Evolutionary conservation across 2,113 vertebrate species (phyloP).

Genomic region (Prunella himalayana): DNA sequence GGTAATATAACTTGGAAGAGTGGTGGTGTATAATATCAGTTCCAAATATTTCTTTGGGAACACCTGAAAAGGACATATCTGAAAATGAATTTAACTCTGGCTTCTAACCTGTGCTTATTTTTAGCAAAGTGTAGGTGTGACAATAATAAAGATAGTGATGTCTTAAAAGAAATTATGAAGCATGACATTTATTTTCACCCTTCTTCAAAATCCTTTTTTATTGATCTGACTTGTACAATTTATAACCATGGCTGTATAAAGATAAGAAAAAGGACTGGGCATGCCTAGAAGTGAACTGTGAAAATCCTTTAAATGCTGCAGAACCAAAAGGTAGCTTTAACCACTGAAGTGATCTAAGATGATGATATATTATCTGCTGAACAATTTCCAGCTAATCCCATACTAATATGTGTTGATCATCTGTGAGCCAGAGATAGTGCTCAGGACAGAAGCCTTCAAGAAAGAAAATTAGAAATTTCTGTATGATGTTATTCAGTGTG

Average conservation of each 20-base stretch:
- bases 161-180: conserved; percentile 35
- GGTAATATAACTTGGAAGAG: neutral
- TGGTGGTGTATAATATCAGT: neutral
- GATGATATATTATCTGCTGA: neutral
- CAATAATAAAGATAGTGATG: conserved; percentile 16
- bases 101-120: conserved; percentile 41
- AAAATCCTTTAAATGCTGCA: conserved; percentile 31
- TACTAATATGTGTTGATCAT: neutral
- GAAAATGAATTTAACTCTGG: conserved; percentile 30
- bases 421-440: neutral
- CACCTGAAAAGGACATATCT: conserved; percentile 12
- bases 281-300: neutral
- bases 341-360: neutral
- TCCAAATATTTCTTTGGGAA: neutral
- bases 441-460: neutral
- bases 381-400: neutral
- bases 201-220: conserved; percentile 45
- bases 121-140: conserved; percentile 2
- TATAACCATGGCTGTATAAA: conserved; percentile 8
- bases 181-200: conserved; percentile 48
- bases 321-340: conserved; percentile 2
- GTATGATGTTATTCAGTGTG: neutral
- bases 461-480: neutral
- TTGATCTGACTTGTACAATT: conserved; percentile 45
- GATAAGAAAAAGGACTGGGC: neutral